Evolutionary conservation across 2,113 vertebrate species (phyloP), one percentile per base, ranked within the genome.

Genomic region (Varanus komodoensis): DNA sequence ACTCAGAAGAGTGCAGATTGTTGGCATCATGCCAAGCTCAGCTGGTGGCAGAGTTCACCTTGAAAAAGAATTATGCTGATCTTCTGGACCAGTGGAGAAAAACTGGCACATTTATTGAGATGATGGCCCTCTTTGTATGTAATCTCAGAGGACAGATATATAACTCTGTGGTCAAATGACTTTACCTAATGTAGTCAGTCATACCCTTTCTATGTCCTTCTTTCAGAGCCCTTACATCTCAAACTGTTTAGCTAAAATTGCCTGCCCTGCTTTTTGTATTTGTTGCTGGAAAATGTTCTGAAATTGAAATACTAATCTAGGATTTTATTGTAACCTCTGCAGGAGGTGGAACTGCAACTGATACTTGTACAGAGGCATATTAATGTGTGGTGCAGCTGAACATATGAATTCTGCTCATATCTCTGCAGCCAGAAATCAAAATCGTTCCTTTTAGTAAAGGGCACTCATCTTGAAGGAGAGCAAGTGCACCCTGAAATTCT

Each of bases 261-360:
- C 94, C 95, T 95, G 95, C 95, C 95, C 92, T 84, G 90, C 92
- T 92, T 95, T 95, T 96, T 90, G 96, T 92, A 92, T 88, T 57
- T 92, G 19, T 64, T 87, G 1, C 80, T 73, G 64, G 75, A 87
- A 61, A 83, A 93, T 77, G 86, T 79, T 90, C 92, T 90, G 92
- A 92, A 95, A 91, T 90, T 83, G 83, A 94, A 75, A 75, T 25
- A 57, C 50, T 34, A 57, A 91, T 85, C 90, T 91, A 74, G 78
- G 89, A 93, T 91, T 94, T 95, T 78, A 82, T 75, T 86, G 83
- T 57, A 92, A 86, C 86, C 74, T 4, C 83, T 87, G 34, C 0
- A 44, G 74, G 87, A 48, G 21, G 79, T 83, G 29, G 27, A 3
- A 78, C 68, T 92, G 84, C 54, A 0, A 93, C 23, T 29, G 23